Percentiles rank a stretch among this genome's conserved stretches.
Conservation (phyloP, 2,888 invertebrate species). For the Drosophila macrospina region DNA sequence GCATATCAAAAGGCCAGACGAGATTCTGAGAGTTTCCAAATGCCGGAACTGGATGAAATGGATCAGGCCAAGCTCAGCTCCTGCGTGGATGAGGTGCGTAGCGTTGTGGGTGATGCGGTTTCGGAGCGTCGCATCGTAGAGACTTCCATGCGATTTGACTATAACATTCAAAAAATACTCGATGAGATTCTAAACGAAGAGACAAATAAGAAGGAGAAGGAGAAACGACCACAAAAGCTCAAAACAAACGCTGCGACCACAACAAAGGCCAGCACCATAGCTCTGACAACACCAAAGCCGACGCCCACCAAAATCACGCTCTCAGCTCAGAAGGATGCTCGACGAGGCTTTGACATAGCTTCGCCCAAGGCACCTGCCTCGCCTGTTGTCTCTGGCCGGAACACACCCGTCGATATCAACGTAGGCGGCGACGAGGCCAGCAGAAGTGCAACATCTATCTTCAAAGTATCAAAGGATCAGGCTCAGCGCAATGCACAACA, state of each 20-base stretch:
- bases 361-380: constrained; percentile 90
- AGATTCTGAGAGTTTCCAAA: constrained; percentile 86
- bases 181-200: constrained; percentile 89
- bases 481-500: constrained; percentile 86
- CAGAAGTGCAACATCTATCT: constrained; percentile 53
- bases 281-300: constrained; percentile 32
- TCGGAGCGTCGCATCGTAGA: constrained; percentile 91
- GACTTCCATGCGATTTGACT: constrained; percentile 90
- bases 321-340: constrained; percentile 68
- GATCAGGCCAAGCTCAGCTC: constrained; percentile 92
- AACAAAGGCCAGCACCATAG: constrained; percentile 11
- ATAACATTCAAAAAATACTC: constrained; percentile 90
- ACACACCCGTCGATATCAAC: constrained; percentile 85
- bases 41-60: constrained; percentile 87
- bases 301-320: constrained; percentile 68
- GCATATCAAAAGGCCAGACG: constrained; percentile 85
- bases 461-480: constrained; percentile 83
- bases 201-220: constrained; percentile 66
- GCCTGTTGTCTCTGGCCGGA: constrained; percentile 88
- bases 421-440: constrained; percentile 66
- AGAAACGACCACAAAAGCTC: constrained; percentile 36
- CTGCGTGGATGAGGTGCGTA: constrained; percentile 93
- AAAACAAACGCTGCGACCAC: constrained; percentile 21
- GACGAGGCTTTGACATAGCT: constrained; percentile 83
- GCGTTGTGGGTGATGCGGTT: constrained; percentile 91